A percentile compares a stretch with the other conserved stretches of the same genome.
phyloP scores from a whole-genome alignment of 2,797 vertebrate species.

The Pipistrellus kuhlii region DNA sequence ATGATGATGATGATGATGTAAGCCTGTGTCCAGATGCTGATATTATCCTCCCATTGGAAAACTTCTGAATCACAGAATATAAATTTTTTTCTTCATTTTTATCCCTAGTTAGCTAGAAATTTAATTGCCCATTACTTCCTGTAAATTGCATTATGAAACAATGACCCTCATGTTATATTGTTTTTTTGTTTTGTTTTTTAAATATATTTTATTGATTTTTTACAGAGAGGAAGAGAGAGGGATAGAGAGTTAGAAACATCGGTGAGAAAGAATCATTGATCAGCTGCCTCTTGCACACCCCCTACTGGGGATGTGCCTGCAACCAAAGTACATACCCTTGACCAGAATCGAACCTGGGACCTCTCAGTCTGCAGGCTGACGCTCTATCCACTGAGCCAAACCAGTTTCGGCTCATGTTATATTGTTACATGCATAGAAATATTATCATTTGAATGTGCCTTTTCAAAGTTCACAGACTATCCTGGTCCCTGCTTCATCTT shows the following conservation, averaged over 20 bases:
- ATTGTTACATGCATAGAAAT: background rate
- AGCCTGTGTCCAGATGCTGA: background rate
- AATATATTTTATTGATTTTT: too few relatives aligned
- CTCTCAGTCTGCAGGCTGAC: too few relatives aligned
- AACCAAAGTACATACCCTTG: too few relatives aligned
- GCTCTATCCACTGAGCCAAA: too few relatives aligned
- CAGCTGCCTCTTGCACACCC: too few relatives aligned
- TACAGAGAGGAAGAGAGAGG: too few relatives aligned
- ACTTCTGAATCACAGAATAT: background rate
- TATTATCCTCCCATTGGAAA: background rate
- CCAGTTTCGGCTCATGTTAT: too few relatives aligned
- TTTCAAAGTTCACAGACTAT: background rate
- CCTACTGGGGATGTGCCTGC: too few relatives aligned
- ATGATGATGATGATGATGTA: background rate
- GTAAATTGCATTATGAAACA: background rate
- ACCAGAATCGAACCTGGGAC: too few relatives aligned
- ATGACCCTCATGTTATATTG: too few relatives aligned
- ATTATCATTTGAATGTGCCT: background rate
- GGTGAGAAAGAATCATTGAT: too few relatives aligned
- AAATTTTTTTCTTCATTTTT: slow-evolving; percentile 30
- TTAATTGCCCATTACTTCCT: background rate
- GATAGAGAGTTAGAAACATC: too few relatives aligned
- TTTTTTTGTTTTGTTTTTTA: background rate
- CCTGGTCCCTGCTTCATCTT: rapidly evolving
- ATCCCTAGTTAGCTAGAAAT: background rate